Evolutionary conservation across 2,888 invertebrate genomes (phyloP).

Genomic region (Lochmaea capreae): DNA sequence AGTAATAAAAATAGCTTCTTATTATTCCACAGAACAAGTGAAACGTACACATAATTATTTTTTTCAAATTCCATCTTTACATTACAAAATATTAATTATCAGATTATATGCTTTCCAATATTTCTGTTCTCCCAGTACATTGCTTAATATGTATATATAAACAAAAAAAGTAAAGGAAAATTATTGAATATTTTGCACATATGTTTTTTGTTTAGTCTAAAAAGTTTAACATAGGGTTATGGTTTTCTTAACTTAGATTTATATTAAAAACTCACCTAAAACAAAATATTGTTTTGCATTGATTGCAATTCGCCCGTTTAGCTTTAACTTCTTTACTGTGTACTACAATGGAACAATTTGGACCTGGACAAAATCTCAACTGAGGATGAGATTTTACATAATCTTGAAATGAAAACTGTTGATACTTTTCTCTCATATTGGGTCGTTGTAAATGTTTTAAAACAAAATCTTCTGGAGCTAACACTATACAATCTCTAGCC

Average conservation of each 20-base stretch:
- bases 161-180: no score
- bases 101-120: no score
- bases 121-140: no score
- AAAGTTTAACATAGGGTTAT: no score
- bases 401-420: constrained; percentile 95
- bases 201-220: no score
- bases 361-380: constrained; percentile 93
- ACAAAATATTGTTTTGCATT: constrained; percentile 93
- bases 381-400: constrained; percentile 94
- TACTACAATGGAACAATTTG: constrained; percentile 92
- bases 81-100: no score
- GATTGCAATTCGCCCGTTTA: constrained; percentile 88
- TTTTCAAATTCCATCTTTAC: no score
- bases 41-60: no score
- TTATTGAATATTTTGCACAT: no score
- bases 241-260: not conserved
- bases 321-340: constrained; percentile 85
- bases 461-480: constrained; percentile 97
- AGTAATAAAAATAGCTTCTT: no score
- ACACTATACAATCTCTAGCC: constrained; percentile 92
- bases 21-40: no score
- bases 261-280: constrained; percentile 65
- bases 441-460: constrained; percentile 86
- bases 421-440: constrained; percentile 89
- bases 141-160: no score